Conservation (phyloP, 2,888 invertebrate species). For the Gibbula magus region DNA sequence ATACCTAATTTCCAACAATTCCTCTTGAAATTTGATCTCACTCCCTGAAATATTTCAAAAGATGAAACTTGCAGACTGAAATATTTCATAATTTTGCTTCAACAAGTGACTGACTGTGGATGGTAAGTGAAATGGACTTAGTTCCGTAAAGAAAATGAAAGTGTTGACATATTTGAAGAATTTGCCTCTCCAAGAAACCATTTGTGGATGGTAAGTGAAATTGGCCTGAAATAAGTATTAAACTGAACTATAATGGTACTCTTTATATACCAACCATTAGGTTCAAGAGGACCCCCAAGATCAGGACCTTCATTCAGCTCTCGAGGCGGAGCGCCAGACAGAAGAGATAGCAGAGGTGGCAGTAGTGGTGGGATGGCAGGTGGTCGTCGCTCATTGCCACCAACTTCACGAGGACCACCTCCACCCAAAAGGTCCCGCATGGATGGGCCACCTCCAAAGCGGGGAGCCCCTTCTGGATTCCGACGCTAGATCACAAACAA, state of each 20-base stretch:
- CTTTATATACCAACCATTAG: conserved; percentile 33
- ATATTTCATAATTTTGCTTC: no score
- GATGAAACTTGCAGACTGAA: no score
- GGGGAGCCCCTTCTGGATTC: conserved; percentile 35
- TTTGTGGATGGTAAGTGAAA: not conserved
- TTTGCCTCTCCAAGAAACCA: no score
- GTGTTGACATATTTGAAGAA: no score
- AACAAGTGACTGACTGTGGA: no score
- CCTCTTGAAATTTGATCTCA: no score
- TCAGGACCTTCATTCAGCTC: conserved; percentile 23
- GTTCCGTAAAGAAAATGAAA: no score
- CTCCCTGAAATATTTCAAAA: no score
- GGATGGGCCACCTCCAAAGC: conserved; percentile 46
- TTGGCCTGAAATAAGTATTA: not conserved
- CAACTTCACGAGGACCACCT: conserved; percentile 54
- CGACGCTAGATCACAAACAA: conserved; percentile 25
- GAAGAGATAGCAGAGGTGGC: conserved; percentile 1
- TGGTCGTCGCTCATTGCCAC: conserved; percentile 50
- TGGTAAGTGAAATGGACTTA: no score
- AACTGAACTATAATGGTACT: not conserved
- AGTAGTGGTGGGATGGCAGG: not conserved
- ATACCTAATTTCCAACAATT: no score
- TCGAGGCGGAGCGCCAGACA: not conserved
- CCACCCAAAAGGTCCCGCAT: conserved; percentile 57
- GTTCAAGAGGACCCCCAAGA: conserved; percentile 35